Conservation (phyloP, 1,140 invertebrate genomes). For the Leptopilina clavipes region DNA sequence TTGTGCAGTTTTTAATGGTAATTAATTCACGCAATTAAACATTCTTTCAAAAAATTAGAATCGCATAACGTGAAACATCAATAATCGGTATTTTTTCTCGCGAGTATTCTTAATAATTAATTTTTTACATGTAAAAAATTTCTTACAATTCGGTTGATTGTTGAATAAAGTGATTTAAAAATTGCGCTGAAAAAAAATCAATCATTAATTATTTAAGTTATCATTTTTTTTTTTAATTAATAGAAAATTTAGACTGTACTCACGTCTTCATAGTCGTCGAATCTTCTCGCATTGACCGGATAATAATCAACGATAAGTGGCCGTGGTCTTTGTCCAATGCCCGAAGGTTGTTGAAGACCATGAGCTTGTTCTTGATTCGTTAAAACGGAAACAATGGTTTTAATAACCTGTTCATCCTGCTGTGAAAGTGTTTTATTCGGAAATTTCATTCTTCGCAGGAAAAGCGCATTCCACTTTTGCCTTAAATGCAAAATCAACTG, state of each 20-base stretch:
- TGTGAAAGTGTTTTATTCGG: conserved; percentile 80
- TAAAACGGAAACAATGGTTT: conserved; percentile 81
- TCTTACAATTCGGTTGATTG: background rate
- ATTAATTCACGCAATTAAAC: background rate
- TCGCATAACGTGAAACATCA: background rate
- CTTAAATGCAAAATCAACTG: conserved; percentile 82
- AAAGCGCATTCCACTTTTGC: conserved; percentile 86
- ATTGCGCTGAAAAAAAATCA: conserved; percentile 38
- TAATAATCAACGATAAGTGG: conserved; percentile 78
- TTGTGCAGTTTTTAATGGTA: background rate
- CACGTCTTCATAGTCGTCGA: conserved; percentile 64
- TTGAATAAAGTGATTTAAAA: conserved; percentile 13
- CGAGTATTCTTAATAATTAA: background rate
- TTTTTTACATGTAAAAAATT: conserved; percentile 14
- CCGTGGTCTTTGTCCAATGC: conserved; percentile 86
- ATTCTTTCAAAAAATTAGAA: background rate
- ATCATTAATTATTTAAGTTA: background rate
- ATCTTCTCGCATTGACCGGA: conserved; percentile 67
- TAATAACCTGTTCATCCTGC: conserved; percentile 84
- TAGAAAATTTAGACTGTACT: conserved; percentile 37
- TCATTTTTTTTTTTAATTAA: background rate
- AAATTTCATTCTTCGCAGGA: conserved; percentile 83
- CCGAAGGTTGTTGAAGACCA: conserved; percentile 83
- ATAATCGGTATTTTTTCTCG: background rate
- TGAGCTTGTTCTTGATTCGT: conserved; percentile 83